These are phyloP conservation scores for Nomada ferruginata DNA, from an alignment of 2,888 invertebrate species.

Conservation along the genomic window DNA sequence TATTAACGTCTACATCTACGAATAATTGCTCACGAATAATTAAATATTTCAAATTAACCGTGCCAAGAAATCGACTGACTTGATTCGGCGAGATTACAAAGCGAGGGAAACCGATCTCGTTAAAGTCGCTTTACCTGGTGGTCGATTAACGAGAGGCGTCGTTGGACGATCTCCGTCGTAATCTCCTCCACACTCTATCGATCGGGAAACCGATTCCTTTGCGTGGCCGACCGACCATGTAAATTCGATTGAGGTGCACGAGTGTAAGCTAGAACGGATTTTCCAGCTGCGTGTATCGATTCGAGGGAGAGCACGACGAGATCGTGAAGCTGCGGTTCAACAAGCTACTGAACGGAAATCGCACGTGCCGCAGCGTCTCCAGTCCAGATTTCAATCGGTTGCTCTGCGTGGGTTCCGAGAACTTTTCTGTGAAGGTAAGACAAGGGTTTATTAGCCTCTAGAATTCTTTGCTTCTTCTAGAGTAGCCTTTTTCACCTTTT, in stretches of 20 bases:
- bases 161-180: slow-evolving; percentile 25
- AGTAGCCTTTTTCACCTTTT: not conserved
- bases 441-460: not conserved
- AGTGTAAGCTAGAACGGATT: slow-evolving; percentile 68
- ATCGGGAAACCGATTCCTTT: slow-evolving; percentile 60
- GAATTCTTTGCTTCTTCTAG: not conserved
- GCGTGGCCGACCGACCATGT: slow-evolving; percentile 61
- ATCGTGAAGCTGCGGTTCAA: slow-evolving; percentile 91
- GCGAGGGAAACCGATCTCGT: not conserved
- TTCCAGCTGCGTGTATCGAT: slow-evolving; percentile 92
- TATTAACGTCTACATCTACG: too few species aligned
- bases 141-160: slow-evolving; percentile 48
- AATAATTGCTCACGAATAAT: too few species aligned
- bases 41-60: too few species aligned
- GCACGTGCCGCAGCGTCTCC: slow-evolving; percentile 81
- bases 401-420: slow-evolving; percentile 80
- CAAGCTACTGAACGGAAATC: slow-evolving; percentile 87
- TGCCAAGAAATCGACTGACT: not conserved
- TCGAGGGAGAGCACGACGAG: slow-evolving; percentile 93
- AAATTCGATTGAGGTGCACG: slow-evolving; percentile 67
- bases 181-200: slow-evolving; percentile 57
- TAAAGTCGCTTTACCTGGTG: slow-evolving; percentile 42
- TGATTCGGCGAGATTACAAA: not conserved
- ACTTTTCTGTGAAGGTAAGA: slow-evolving; percentile 81
- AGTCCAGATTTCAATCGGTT: slow-evolving; percentile 81